Base-by-base conservation (phyloP, 2,113 vertebrate genomes). In the Genyomyrus donnyi region DNA sequence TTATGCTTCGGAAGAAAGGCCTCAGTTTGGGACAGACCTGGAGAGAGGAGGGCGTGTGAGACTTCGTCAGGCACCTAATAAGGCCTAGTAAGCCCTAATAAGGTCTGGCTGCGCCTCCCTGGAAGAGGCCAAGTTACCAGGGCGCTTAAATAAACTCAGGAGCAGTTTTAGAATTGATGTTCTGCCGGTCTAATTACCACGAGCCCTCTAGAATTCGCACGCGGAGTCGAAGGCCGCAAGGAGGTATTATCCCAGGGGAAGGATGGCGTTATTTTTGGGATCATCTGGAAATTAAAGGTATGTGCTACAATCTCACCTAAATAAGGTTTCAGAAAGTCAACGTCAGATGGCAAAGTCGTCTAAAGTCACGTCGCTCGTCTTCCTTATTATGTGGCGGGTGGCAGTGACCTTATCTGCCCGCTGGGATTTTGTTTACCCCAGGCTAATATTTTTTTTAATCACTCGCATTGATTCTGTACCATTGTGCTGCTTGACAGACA, bases 21-120 rank as follows among this genome's bases (percentile, higher is more conserved):
- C 42, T 80, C 70, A 35, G 31, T 17, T 53, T 56, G 83, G 13
- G 66, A 80, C 49, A 83, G 39, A 66, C 27, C 10, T 49, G 49
- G 24, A 83, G 21, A 89, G 21, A 46, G 19, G n/a, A 19, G 85
- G 49, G 58, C 19, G 24, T 13, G 46, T 10, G 83, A 90, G 17
- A 90, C 91, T 91, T 56, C 80, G 90, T 93, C 90, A 62, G 89
- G 91, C 90, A 91, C 84, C 94, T 94, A 95, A 96, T 95, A 96
- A 91, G 94, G 95, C 56, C 94, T 94, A 95, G 95, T 95, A 96
- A 91, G 94, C 95, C 53, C 85, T 85, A 27, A 66, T 70, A 70
- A 70, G 62, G 62, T 13, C 85, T 83, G 21, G 74, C 85, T 88
- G 88, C 84, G 90, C 90, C 93, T 94, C 92, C 91, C 19, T 39